A percentile compares a stretch with the other conserved stretches of the same genome.
phyloP scores from a whole-genome alignment of 2,888 invertebrate species.

The Hecatera dysodea region DNA sequence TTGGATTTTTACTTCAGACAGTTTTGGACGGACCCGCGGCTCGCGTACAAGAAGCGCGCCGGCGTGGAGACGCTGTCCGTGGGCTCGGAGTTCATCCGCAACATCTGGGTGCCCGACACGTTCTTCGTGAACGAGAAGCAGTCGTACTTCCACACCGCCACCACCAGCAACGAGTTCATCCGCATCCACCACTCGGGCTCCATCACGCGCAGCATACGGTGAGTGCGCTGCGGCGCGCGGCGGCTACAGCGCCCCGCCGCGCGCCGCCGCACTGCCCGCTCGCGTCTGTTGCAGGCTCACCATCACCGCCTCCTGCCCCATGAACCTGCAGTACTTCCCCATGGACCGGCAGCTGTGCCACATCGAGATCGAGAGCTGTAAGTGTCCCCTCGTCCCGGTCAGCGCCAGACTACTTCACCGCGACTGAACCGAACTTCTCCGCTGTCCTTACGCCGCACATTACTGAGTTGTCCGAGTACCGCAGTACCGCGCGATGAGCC shows the following conservation, averaged over 20 bases:
- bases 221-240: constrained; percentile 17
- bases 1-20: constrained; percentile 99
- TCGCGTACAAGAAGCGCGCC: constrained; percentile 96
- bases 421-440: constrained; percentile 23
- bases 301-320: constrained; percentile 97
- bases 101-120: constrained; percentile 99
- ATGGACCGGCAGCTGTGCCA: constrained; percentile 98
- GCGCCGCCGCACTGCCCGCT: constrained; percentile 15
- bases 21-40: constrained; percentile 98
- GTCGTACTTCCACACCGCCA: constrained; percentile 99
- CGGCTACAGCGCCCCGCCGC: not conserved
- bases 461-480: constrained; percentile 31
- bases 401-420: constrained; percentile 46
- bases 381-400: constrained; percentile 89
- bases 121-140: constrained; percentile 99
- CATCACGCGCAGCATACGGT: constrained; percentile 98
- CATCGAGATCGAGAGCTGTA: constrained; percentile 98
- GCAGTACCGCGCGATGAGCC: constrained; percentile 9
- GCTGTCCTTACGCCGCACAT: constrained; percentile 44
- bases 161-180: constrained; percentile 99
- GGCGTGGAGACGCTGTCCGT: constrained; percentile 97
- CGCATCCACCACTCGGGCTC: constrained; percentile 97
- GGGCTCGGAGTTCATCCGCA: constrained; percentile 97
- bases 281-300: constrained; percentile 93
- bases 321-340: constrained; percentile 98